Conservation (phyloP, 2,113 vertebrate species). For the Varanus komodoensis region DNA sequence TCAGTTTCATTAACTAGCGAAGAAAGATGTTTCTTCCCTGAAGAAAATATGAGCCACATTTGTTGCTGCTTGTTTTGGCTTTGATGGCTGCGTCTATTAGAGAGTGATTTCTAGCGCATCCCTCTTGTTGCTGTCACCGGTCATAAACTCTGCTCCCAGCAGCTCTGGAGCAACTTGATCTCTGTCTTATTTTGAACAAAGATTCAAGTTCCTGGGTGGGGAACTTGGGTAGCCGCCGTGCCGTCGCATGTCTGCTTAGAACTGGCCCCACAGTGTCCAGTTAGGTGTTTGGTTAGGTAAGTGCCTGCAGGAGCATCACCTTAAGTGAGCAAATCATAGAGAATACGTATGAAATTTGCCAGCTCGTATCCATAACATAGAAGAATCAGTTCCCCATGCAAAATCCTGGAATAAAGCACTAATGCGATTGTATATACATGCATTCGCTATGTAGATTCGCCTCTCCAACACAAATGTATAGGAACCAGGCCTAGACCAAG, state of each 20-base stretch:
- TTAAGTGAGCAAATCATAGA: too few species aligned
- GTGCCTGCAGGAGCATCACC: neutral
- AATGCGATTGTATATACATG: too few species aligned
- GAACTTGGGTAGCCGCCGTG: neutral
- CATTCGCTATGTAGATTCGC: too few species aligned
- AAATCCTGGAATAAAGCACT: too few species aligned
- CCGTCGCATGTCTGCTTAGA: neutral
- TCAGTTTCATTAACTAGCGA: slow-evolving; percentile 44
- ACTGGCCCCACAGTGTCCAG: neutral
- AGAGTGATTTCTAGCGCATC: slow-evolving; percentile 52
- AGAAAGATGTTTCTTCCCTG: slow-evolving; percentile 42
- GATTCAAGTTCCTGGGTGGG: neutral
- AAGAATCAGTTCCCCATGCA: too few species aligned
- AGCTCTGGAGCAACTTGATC: neutral
- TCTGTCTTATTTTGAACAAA: neutral
- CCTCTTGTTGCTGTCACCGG: slow-evolving; percentile 37
- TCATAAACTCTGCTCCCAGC: slow-evolving; percentile 42
- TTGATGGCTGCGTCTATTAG: slow-evolving; percentile 40
- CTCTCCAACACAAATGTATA: too few species aligned
- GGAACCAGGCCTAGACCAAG: too few species aligned
- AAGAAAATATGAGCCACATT: neutral
- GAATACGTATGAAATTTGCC: too few species aligned
- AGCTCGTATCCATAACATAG: too few species aligned
- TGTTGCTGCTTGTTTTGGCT: slow-evolving; percentile 54
- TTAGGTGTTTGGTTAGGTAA: neutral